Evolutionary conservation across 2,888 invertebrate genomes (phyloP), one percentile per base, ranked within the genome.

Genomic region (Vesta saturnalis): DNA sequence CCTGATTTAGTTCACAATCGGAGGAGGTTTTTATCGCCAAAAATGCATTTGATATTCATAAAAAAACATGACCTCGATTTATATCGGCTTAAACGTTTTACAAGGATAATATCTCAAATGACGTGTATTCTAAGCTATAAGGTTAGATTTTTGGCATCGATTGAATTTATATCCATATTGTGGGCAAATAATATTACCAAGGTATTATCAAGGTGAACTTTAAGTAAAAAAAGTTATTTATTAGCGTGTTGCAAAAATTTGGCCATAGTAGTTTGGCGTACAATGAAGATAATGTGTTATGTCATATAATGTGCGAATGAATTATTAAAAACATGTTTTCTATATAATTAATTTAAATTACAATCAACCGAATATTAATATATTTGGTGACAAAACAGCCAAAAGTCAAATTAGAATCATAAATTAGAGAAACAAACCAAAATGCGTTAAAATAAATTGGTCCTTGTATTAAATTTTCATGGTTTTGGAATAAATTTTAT

Each of bases 121-220:
- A 59, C 61, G 57, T 59, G 54, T 58, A 55, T 57, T 46, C 21
- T 54, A 64, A 64, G 19, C 58, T 65, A n/a, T n/a, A 60, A 65
- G 60, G 46, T 23, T 55, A 35, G 46, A 60, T 60, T 64, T 64
- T 64, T 58, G 58, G 58, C 55, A 57, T 56, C 58, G 56, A 57
- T 57, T 63, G 56, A 14, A 35, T 46, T 55, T 49, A 10, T n/a
- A 43, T 49, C n/a, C 47, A 62, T 56, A 55, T 55, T 49, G 47
- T 39, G 57, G 54, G 52, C 54, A 60, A 52, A 54, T 59, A 58
- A 52, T 58, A 47, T 58, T 57, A 30, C 57, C 47, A 61, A 61
- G 61, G 79, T 77, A 78, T 80, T 80, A 79, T 80, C 80, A 73
- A 76, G 80, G 78, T 73, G 79, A 75, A 14, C 14, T 5, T 14